Percentiles rank a stretch among this genome's conserved stretches.
These are phyloP conservation scores for Hymenochirus boettgeri DNA, from an alignment of 2,113 vertebrate genomes.

Conservation along the genomic window DNA sequence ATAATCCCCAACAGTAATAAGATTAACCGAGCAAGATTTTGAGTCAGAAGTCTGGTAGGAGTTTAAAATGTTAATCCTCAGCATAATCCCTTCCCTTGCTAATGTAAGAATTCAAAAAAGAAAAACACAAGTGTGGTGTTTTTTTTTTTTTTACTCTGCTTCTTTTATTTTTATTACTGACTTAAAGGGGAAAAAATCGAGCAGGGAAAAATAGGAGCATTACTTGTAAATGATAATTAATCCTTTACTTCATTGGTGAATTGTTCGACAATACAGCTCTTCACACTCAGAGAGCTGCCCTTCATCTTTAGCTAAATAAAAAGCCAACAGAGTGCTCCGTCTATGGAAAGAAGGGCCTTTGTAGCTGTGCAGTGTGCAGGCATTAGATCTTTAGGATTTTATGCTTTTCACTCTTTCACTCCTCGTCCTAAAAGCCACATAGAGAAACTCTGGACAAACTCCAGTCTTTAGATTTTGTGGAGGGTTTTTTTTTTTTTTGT, in stretches of 20 bases:
- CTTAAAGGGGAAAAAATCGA: slow-evolving; percentile 47
- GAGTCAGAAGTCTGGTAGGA: slow-evolving; percentile 74
- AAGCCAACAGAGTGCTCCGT: slow-evolving; percentile 40
- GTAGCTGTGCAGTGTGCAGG: slow-evolving; percentile 27
- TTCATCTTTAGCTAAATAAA: slow-evolving; percentile 45
- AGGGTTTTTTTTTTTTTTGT: slow-evolving; percentile 7
- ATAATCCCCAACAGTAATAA: slow-evolving; percentile 70
- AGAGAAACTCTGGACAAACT: slow-evolving; percentile 27
- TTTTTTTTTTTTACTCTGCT: slow-evolving; percentile 51
- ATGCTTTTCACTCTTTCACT: slow-evolving; percentile 32
- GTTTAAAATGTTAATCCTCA: slow-evolving; percentile 86
- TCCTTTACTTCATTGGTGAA: slow-evolving; percentile 56
- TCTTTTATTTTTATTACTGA: slow-evolving; percentile 31
- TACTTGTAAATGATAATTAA: slow-evolving; percentile 59
- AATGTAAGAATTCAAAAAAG: slow-evolving; percentile 56
- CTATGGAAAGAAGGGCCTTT: slow-evolving; percentile 37
- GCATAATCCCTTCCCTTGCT: slow-evolving; percentile 72
- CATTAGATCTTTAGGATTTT: slow-evolving; percentile 1
- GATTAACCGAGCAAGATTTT: slow-evolving; percentile 68
- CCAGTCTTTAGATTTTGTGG: slow-evolving; percentile 16
- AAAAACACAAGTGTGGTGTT: slow-evolving; percentile 49
- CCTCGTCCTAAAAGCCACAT: slow-evolving; percentile 34
- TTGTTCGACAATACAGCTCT: slow-evolving; percentile 47
- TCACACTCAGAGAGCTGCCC: slow-evolving; percentile 43
- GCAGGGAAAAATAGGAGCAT: slow-evolving; percentile 47